Evolutionary conservation across 2,797 vertebrate species (phyloP).

Genomic region (Squalus acanthias): DNA sequence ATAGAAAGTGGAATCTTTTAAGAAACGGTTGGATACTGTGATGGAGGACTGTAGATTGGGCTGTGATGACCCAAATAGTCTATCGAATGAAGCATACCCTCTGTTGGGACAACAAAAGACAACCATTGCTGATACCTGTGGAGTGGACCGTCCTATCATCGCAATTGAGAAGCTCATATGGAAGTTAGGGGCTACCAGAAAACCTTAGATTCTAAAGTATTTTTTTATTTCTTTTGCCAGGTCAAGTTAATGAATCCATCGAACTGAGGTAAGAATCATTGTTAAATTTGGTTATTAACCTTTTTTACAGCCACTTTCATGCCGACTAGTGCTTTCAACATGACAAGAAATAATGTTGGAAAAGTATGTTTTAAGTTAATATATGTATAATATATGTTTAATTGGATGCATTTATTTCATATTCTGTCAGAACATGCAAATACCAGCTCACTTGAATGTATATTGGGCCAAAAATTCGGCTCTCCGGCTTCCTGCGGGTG

Average conservation of each 20-base stretch:
- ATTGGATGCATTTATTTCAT: background rate
- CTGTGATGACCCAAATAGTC: background rate
- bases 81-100: background rate
- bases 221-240: background rate
- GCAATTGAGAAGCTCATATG: background rate
- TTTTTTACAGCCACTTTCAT: background rate
- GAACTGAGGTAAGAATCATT: slow-evolving; percentile 1
- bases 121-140: background rate
- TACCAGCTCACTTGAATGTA: background rate
- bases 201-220: background rate
- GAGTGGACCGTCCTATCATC: background rate
- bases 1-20: background rate
- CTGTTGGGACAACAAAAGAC: background rate
- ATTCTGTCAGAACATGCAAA: background rate
- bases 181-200: background rate
- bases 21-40: background rate
- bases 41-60: background rate
- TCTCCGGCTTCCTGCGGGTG: no score
- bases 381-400: background rate
- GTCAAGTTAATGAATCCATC: background rate
- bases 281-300: background rate
- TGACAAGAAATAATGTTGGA: background rate
- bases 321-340: background rate
- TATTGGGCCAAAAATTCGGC: no score
- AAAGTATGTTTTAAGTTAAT: background rate